Conservation (phyloP, 2,113 vertebrate species). For the Sinosuthora webbiana region DNA sequence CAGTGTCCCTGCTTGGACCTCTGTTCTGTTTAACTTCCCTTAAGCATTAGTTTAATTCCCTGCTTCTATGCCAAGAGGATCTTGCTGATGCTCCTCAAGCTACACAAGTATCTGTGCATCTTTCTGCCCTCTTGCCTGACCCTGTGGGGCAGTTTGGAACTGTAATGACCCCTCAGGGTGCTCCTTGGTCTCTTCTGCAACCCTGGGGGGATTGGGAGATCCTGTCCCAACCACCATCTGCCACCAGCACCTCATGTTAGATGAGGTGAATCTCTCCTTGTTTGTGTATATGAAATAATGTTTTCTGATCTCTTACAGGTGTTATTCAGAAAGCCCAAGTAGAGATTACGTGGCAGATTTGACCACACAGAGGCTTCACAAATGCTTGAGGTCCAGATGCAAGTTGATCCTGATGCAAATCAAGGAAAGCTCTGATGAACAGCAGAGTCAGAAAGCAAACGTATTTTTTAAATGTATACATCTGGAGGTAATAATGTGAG, state of each 20-base stretch:
- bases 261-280: background rate
- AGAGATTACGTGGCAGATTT: background rate
- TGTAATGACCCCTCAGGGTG: background rate
- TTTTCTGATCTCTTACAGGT: background rate
- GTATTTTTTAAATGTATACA: rapidly evolving
- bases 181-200: background rate
- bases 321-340: background rate
- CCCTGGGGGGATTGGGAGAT: background rate
- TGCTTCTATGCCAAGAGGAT: background rate
- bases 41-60: background rate
- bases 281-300: background rate
- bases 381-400: rapidly evolving
- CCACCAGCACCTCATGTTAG: rapidly evolving
- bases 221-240: background rate
- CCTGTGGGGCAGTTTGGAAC: rapidly evolving
- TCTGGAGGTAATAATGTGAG: background rate
- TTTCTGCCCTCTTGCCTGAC: background rate
- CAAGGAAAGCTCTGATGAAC: background rate
- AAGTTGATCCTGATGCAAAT: background rate
- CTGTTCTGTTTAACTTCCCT: background rate
- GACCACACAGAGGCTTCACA: background rate
- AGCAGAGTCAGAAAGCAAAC: background rate
- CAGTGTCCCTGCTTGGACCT: too few relatives aligned
- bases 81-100: background rate
- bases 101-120: background rate